Evolutionary conservation across 2,113 vertebrate species (phyloP).

Genomic region (Podarcis muralis): DNA sequence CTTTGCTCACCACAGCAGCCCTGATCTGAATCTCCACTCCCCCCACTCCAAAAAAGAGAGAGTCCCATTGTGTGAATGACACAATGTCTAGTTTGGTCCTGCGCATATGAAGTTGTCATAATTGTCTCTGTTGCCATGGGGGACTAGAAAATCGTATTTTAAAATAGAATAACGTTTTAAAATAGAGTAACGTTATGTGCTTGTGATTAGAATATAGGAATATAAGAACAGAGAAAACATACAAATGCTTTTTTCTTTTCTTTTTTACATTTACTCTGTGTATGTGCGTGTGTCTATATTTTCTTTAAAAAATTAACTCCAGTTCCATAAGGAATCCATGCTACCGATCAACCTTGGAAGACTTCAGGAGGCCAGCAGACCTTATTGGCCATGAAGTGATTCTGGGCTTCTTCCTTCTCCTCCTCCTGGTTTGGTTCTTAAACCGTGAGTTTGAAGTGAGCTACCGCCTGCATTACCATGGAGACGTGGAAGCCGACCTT

Average conservation of each 20-base stretch:
- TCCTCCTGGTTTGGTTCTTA: constrained; percentile 96
- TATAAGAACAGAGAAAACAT: rapidly evolving
- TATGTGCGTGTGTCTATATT: not conserved
- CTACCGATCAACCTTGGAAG: constrained; percentile 37
- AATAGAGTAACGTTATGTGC: no score
- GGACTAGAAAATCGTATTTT: no score
- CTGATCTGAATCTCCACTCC: no score
- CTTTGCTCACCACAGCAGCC: no score
- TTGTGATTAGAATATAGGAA: not conserved
- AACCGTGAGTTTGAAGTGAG: constrained; percentile 98
- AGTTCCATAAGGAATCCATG: constrained; percentile 64
- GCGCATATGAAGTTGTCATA: no score
- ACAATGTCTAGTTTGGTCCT: no score
- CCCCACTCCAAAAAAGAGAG: no score
- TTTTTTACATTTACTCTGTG: not conserved
- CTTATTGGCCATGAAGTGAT: constrained; percentile 84
- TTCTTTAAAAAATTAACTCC: constrained; percentile 32
- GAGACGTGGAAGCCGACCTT: constrained; percentile 93
- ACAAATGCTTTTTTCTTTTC: not conserved
- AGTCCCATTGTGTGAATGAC: no score
- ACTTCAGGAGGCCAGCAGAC: constrained; percentile 60
- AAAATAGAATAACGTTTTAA: no score
- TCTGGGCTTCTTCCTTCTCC: constrained; percentile 89
- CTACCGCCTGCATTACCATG: constrained; percentile 97
- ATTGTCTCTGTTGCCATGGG: no score